phyloP scores from a whole-genome alignment of 2,888 invertebrate genomes.

The Balanococcus diminutus region DNA sequence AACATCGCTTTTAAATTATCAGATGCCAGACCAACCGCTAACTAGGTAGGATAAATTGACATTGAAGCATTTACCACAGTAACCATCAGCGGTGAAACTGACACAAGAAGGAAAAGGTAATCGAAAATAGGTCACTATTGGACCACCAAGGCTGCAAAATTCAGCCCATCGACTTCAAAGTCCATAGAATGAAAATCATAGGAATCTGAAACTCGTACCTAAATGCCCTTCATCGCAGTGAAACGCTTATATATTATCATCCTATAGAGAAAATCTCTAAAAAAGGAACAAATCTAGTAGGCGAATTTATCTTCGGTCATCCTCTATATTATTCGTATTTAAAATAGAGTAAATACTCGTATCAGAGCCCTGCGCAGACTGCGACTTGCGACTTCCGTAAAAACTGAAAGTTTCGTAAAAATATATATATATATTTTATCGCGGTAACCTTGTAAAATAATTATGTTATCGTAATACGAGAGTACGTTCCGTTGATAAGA shows the following conservation, averaged over 20 bases:
- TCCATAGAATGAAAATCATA: background rate
- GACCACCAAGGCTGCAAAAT: slow-evolving; percentile 29
- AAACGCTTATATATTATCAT: background rate
- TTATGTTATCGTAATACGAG: slow-evolving; percentile 45
- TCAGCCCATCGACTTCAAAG: background rate
- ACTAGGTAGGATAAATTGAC: too few species aligned
- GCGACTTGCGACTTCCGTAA: slow-evolving; percentile 47
- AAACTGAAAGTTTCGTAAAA: slow-evolving; percentile 49
- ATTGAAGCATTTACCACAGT: slow-evolving; percentile 12
- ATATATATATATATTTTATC: slow-evolving; percentile 25
- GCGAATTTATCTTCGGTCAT: too few species aligned
- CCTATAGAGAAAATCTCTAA: background rate
- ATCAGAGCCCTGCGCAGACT: background rate
- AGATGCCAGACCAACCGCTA: background rate
- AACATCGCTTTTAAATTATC: too few species aligned
- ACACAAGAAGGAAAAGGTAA: background rate
- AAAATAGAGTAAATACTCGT: too few species aligned
- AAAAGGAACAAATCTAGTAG: too few species aligned
- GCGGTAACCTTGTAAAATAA: slow-evolving; percentile 45
- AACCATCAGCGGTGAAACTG: background rate
- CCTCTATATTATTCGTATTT: too few species aligned
- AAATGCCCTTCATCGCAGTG: background rate
- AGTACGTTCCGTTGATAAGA: slow-evolving; percentile 19
- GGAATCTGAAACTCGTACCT: background rate
- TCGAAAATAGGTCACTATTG: slow-evolving; percentile 12